Evolutionary conservation across 1,140 invertebrate species (phyloP).

Genomic region (Nasonia longicornis): DNA sequence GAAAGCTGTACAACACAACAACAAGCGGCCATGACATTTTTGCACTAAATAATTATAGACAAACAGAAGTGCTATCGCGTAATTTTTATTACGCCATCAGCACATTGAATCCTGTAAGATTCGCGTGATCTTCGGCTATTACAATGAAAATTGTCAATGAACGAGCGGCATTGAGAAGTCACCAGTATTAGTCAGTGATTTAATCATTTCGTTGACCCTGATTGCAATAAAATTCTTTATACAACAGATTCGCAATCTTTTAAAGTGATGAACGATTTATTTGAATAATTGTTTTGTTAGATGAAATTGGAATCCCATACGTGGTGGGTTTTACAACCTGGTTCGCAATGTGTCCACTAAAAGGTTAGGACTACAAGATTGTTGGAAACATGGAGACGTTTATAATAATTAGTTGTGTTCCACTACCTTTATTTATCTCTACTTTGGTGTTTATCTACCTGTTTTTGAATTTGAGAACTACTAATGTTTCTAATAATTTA

Average conservation of each 20-base stretch:
- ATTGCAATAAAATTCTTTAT: constrained; percentile 4
- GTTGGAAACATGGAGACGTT: constrained; percentile 27
- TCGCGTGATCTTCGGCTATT: neutral
- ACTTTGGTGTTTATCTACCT: constrained; percentile 35
- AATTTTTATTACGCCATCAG: neutral
- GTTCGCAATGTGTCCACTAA: constrained; percentile 71
- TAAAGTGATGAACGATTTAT: constrained; percentile 36
- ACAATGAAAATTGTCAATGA: constrained; percentile 21
- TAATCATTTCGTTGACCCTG: neutral
- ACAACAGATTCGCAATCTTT: neutral
- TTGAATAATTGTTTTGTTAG: constrained; percentile 56
- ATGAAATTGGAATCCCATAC: constrained; percentile 64
- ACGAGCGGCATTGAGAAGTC: neutral
- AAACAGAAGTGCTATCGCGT: neutral
- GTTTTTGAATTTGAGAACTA: constrained; percentile 17
- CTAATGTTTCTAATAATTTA: constrained; percentile 6
- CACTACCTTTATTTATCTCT: constrained; percentile 32
- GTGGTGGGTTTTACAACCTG: constrained; percentile 73
- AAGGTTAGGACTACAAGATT: constrained; percentile 67
- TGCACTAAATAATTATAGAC: neutral
- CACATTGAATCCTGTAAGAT: neutral
- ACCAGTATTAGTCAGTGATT: neutral
- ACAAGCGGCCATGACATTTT: neutral
- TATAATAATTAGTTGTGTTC: constrained; percentile 46
- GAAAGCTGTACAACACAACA: neutral